Base-by-base conservation (phyloP, 2,113 vertebrate genomes). In the Abramis brama region DNA sequence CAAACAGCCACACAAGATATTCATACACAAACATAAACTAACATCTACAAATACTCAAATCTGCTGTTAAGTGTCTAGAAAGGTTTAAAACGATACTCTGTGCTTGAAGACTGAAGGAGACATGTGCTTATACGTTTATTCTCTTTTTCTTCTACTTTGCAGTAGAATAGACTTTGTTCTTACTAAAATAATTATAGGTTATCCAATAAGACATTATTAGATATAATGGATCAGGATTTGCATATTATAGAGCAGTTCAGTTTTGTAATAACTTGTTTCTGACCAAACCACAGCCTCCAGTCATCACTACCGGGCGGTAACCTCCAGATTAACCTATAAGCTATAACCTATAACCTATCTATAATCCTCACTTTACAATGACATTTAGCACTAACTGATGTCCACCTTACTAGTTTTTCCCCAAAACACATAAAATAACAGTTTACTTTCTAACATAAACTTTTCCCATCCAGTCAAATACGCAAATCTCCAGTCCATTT, bases 21-120 rank as follows among this genome's bases (percentile, higher is more conserved):
- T 36, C 50, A 64, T 45, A 43, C 33, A 62, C 23, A 74, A 74
- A 74, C 71, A 45, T 73, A 47, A 74, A 74, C 43, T 47, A 25
- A 71, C 10, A 8, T 39, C 39, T 71, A 23, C 33, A 71, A 39
- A 71, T 39, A 70, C 66, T 23, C 33, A 39, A 11, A 39, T 71
- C 33, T 71, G 33, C 33, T 10, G 17, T 71, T 43, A 70, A 39
- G 33, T 39, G 17, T 39, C 66, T 23, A 39, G 17, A 70, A 21
- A 39, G 33, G 4, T 36, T 1, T 70, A 33, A 66, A 66, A 66
- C 3, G 1, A 39, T 57, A 21, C 6, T 21, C 19, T 57, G 19
- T 57, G 55, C 55, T 57, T 57, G 55, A 57, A 21, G 19, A 23
- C 19, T 57, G 19, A 57, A 57, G 19, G 19, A 57, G 55, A 57